A percentile compares a stretch with the other conserved stretches of the same genome.
phyloP scores from a whole-genome alignment of 2,113 vertebrate species.

The Nesoenas mayeri region DNA sequence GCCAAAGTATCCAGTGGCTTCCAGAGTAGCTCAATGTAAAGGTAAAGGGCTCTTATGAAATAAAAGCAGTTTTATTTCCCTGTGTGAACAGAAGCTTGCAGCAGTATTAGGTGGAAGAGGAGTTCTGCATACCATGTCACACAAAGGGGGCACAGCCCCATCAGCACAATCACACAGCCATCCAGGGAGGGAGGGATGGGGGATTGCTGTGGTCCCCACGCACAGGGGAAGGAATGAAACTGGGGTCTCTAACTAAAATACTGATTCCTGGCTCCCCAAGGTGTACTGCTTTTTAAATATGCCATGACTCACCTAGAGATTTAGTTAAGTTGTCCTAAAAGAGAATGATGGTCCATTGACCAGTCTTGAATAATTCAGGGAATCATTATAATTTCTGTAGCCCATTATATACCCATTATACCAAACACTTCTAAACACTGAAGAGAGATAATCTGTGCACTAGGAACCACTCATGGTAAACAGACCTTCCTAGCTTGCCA shows the following conservation, averaged over 20 bases:
- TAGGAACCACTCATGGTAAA: not conserved
- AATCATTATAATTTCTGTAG: not conserved
- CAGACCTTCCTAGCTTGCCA: not conserved
- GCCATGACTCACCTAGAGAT: not conserved
- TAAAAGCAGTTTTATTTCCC: not conserved
- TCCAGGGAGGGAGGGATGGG: not conserved
- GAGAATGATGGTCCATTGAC: not conserved
- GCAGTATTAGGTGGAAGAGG: not conserved
- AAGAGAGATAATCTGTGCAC: not conserved
- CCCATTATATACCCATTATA: not conserved
- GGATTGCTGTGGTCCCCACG: rapidly evolving
- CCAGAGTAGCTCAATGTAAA: not conserved
- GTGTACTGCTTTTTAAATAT: not conserved
- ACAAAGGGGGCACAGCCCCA: not conserved
- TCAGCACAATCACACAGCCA: not conserved
- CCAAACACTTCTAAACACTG: not conserved
- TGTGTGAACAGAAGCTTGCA: not conserved
- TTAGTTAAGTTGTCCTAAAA: not conserved
- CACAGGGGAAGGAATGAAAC: not conserved
- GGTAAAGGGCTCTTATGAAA: not conserved
- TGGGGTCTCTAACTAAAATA: not conserved
- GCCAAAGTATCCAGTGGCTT: not conserved
- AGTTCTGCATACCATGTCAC: rapidly evolving
- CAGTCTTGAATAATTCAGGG: not conserved
- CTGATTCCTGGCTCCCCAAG: rapidly evolving